These are phyloP conservation scores for Galerucella nymphaeae DNA, from an alignment of 2,888 invertebrate species.

Conservation along the genomic window DNA sequence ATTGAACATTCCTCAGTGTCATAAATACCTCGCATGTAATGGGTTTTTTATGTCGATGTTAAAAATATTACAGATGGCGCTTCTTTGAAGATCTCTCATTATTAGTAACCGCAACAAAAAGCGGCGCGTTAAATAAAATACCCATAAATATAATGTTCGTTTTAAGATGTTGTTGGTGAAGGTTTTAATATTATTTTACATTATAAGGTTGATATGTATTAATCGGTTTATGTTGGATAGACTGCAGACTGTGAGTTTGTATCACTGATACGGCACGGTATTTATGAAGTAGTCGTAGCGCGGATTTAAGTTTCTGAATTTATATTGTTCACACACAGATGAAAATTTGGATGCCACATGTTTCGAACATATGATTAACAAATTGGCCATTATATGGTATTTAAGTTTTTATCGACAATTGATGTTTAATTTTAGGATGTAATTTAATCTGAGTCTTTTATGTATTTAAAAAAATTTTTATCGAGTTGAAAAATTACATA, in stretches of 20 bases:
- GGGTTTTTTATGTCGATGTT: conserved; percentile 36
- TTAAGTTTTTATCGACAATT: conserved; percentile 12
- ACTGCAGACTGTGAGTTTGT: neutral
- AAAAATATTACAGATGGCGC: conserved; percentile 38
- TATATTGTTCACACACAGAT: conserved; percentile 37
- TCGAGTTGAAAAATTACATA: no score
- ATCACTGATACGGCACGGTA: conserved; percentile 1
- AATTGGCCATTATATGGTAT: conserved; percentile 37
- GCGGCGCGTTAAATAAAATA: conserved; percentile 25
- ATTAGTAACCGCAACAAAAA: conserved; percentile 35
- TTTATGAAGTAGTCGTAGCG: conserved; percentile 29
- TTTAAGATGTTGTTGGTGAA: neutral
- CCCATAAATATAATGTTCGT: conserved; percentile 31
- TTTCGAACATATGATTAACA: conserved; percentile 35
- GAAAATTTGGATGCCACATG: conserved; percentile 32
- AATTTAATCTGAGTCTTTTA: neutral
- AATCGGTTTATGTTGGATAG: neutral
- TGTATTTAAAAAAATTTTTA: no score
- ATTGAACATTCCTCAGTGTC: conserved; percentile 14
- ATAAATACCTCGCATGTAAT: conserved; percentile 30
- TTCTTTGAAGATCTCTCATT: conserved; percentile 38
- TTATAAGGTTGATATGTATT: neutral
- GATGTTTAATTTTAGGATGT: neutral
- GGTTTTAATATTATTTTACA: neutral
- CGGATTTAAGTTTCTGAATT: conserved; percentile 38